phyloP scores from a whole-genome alignment of 2,797 vertebrate species.

The Hemitrygon akajei region DNA sequence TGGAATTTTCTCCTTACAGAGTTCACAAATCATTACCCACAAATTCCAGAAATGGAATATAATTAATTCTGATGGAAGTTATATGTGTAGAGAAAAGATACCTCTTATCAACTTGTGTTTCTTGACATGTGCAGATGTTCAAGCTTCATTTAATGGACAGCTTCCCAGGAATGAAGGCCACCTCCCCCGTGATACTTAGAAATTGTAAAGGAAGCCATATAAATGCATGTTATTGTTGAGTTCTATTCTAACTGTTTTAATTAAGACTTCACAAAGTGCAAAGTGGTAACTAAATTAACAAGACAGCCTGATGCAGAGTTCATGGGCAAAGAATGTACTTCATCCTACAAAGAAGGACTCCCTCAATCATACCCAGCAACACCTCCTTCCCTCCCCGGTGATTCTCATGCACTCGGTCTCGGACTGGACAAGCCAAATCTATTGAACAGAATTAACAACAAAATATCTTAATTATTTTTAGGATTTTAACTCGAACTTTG shows the following conservation, averaged over 20 bases:
- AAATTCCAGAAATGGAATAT: too few relatives aligned
- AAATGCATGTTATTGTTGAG: background rate
- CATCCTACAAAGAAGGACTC: background rate
- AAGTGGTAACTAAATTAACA: background rate
- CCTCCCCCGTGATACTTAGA: too few relatives aligned
- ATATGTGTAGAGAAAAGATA: too few relatives aligned
- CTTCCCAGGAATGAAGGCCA: too few relatives aligned
- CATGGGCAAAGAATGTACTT: background rate
- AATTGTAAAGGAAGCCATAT: background rate
- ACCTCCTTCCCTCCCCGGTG: too few relatives aligned
- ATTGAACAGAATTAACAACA: background rate
- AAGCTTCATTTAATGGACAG: too few relatives aligned
- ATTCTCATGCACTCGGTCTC: background rate
- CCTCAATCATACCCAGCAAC: background rate
- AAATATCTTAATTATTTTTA: background rate
- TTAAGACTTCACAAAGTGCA: background rate
- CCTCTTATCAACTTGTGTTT: too few relatives aligned
- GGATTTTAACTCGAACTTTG: background rate
- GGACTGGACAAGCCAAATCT: background rate
- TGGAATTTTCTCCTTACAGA: too few relatives aligned
- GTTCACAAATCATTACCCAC: too few relatives aligned
- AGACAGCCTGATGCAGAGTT: background rate
- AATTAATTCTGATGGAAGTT: too few relatives aligned
- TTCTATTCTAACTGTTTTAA: background rate
- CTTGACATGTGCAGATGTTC: too few relatives aligned